Conservation (phyloP, 2,113 vertebrate species). For the Proteles cristata region DNA sequence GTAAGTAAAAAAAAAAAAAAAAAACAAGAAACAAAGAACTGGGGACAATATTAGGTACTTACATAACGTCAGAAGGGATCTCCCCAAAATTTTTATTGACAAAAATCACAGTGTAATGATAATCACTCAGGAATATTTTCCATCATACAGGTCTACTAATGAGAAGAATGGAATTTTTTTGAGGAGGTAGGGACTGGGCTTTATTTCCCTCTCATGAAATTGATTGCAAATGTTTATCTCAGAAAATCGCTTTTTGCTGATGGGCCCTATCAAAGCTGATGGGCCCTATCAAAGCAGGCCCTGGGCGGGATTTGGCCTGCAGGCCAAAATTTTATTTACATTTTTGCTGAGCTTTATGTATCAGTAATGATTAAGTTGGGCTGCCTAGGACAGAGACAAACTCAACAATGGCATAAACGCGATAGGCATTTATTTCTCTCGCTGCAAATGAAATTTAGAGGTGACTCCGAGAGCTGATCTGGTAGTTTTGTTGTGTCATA, state of each 20-base stretch:
- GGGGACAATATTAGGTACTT: not conserved
- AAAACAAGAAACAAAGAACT: not conserved
- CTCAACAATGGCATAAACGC: not conserved
- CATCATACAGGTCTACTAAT: not conserved
- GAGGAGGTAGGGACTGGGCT: not conserved
- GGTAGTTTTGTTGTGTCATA: not conserved
- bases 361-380: not conserved
- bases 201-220: not conserved
- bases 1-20: not conserved
- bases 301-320: not conserved
- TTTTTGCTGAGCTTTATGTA: not conserved
- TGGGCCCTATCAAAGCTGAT: not conserved
- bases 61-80: not conserved
- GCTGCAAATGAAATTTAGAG: not conserved
- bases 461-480: not conserved
- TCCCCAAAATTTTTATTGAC: not conserved
- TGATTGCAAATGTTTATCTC: not conserved
- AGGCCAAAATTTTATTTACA: not conserved
- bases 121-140: not conserved
- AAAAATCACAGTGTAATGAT: not conserved
- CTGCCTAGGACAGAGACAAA: not conserved
- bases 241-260: not conserved
- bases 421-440: not conserved
- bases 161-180: not conserved
- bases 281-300: not conserved